Base-by-base conservation (phyloP, 2,797 vertebrate genomes). In the Bufotes viridis region DNA sequence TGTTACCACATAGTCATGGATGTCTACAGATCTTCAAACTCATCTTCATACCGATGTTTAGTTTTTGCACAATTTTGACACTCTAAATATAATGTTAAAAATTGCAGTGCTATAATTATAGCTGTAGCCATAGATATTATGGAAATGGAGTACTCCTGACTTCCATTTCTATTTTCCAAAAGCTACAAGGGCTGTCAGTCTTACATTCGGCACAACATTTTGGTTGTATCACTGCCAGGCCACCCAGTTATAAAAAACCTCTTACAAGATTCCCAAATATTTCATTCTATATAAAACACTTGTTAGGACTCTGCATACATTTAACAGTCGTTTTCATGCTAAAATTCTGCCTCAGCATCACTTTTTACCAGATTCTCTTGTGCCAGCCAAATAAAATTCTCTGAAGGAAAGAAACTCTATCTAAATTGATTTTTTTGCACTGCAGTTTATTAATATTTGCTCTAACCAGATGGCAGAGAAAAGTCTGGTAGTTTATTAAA, bases 381-480 rank as follows among this genome's bases (percentile, higher is more conserved):
- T 85, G 34, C 69, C 70, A 88, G 83, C 81, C 75, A 84, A 84
- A 88, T 87, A 70, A 79, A 78, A 67, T 70, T 79, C 81, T 84
- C 51, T 14, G 51, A 84, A 84, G 74, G 63, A 88, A 88, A 78
- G 80, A 34, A 88, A 84, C 61, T 70, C 11, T 69, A 88, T 84
- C 87, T 74, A 65, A 75, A 85, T 81, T 85, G 63, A 76, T 75
- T 85, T 81, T 42, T 72, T 63, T 85, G 49, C 65, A 60, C 24
- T 85, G n/a, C 49, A 81, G 26, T 65, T 65, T 88, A 85, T 88
- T 88, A 88, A 88, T 88, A 81, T 88, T 88, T 85, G 67, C 69
- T 81, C 18, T 67, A 72, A 84, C 82, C 87, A 88, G 83, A 85
- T 85, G 82, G 75, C 75, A 81, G 24, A 81, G 24, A 84, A 80